Base-by-base conservation (phyloP, 2,113 vertebrate genomes). In the Albula goreensis region DNA sequence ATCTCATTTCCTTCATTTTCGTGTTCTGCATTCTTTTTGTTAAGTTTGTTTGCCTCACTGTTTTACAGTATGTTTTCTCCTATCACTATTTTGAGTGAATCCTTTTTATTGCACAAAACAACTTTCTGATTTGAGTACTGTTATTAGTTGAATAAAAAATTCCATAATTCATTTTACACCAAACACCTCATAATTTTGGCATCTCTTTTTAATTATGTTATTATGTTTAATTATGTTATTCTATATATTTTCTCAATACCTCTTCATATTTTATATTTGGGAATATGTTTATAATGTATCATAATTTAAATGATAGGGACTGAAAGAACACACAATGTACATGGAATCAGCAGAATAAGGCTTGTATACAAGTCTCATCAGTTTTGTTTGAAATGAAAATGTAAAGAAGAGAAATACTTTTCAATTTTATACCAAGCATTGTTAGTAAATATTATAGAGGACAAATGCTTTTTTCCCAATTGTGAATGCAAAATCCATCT, bases 401-500 rank as follows among this genome's bases (percentile, higher is more conserved):
- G 15, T 5, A 22, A 70, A 51, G 53, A 48, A 82, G 41, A 82
- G 63, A 8, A 60, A 83, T 52, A 81, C 41, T 53, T 81, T 81
- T 53, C 52, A 83, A 83, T 83, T 66, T 53, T 88, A 89, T 88
- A 89, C 66, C 74, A 84, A 85, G 87, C 85, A 89, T 90, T 93
- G 90, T 92, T 90, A 60, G 80, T 90, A 92, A 90, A 94, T 91
- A 94, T 93, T 93, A 92, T 90, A 92, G 87, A 93, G 94, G 93
- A 93, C 92, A 94, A 93, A 93, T 90, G 91, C 92, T 89, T 89
- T 91, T 92, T 92, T 94, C 92, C 89, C 91, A 82, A 91, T 94
- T 94, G 94, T 94, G 89, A 88, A 83, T 86, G 91, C 90, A 91
- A 93, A 94, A 94, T 89, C 88, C 88, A 91, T 94, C 87, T 89